phyloP scores from a whole-genome alignment of 2,797 vertebrate species.

The Muscicapa comitata region DNA sequence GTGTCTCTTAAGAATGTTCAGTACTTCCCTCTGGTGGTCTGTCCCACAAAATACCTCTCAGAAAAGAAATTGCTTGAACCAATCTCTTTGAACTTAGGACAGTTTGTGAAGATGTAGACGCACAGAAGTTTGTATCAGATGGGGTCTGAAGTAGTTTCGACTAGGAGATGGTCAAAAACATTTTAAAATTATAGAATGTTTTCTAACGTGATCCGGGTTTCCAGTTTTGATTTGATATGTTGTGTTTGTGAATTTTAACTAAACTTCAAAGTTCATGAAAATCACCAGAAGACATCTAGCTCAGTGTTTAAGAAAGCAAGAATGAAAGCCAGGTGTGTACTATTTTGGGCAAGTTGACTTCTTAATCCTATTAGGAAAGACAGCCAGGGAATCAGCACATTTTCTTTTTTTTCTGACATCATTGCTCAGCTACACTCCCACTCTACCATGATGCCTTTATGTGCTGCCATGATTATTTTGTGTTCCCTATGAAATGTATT shows the following conservation, averaged over 20 bases:
- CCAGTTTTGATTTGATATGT: background rate
- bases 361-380: background rate
- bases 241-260: background rate
- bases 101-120: background rate
- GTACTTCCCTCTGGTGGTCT: slow-evolving; percentile 9
- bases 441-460: background rate
- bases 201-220: background rate
- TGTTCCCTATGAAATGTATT: background rate
- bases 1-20: background rate
- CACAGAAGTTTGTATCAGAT: background rate
- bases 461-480: background rate
- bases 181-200: background rate
- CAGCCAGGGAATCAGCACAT: background rate
- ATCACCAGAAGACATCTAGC: background rate
- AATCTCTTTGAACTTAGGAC: background rate
- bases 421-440: background rate
- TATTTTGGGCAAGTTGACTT: background rate
- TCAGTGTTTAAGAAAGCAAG: background rate
- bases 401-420: background rate
- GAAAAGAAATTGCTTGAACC: background rate
- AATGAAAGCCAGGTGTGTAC: background rate
- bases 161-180: fast-evolving
- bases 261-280: background rate
- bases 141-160: background rate
- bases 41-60: background rate